phyloP scores from a whole-genome alignment of 2,888 invertebrate species.

The Nasonovia ribisnigri region DNA sequence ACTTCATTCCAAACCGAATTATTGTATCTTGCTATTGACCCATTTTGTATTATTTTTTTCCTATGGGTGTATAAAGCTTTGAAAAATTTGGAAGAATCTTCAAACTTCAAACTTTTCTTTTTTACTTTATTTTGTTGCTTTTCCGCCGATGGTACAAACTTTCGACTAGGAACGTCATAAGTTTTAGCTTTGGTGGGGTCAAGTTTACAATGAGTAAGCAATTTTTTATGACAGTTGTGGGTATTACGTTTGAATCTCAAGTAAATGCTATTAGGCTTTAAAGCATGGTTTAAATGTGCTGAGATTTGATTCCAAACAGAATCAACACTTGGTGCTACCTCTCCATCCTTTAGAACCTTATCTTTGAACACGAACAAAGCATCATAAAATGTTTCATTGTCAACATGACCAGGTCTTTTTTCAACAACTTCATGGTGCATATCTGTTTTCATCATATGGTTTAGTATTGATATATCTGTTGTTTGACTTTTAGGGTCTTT shows the following conservation, averaged over 20 bases:
- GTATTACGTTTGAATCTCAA: slow-evolving; percentile 60
- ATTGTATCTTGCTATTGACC: slow-evolving; percentile 55
- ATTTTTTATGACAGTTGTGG: slow-evolving; percentile 47
- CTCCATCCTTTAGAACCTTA: slow-evolving; percentile 45
- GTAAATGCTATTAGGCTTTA: slow-evolving; percentile 60
- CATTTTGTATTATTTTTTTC: slow-evolving; percentile 52
- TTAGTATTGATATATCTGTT: slow-evolving; percentile 43
- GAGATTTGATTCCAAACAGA: slow-evolving; percentile 54
- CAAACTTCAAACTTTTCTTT: slow-evolving; percentile 57
- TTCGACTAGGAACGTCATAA: slow-evolving; percentile 36
- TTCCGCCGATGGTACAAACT: background rate
- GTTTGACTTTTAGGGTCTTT: slow-evolving; percentile 49
- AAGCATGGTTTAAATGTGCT: slow-evolving; percentile 49
- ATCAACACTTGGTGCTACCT: slow-evolving; percentile 54
- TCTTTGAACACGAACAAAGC: slow-evolving; percentile 55
- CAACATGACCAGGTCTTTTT: slow-evolving; percentile 50
- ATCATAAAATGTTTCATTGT: slow-evolving; percentile 59
- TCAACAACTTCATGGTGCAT: slow-evolving; percentile 35
- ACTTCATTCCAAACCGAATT: slow-evolving; percentile 59
- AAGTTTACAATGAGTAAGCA: slow-evolving; percentile 50
- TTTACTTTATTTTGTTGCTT: slow-evolving; percentile 44
- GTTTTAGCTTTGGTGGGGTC: slow-evolving; percentile 43
- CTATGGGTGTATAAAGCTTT: slow-evolving; percentile 58
- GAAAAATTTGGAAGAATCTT: slow-evolving; percentile 60
- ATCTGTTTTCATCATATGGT: slow-evolving; percentile 48